A percentile compares a stretch with the other conserved stretches of the same genome.
Conservation (phyloP, 2,113 vertebrate genomes). For the Lamprologus lemairii region DNA sequence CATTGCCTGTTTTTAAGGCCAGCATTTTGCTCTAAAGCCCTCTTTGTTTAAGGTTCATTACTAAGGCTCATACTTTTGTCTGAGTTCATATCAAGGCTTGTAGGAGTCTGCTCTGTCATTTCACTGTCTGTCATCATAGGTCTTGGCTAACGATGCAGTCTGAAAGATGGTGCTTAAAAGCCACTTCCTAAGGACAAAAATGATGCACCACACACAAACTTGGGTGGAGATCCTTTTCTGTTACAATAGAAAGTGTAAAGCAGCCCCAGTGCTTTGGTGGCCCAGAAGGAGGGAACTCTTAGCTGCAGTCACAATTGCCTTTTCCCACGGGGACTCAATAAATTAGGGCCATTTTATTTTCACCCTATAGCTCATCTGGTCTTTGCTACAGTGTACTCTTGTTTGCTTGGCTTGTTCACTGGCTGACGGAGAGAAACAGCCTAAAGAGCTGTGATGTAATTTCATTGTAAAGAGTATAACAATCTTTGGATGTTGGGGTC, state of each 20-base stretch:
- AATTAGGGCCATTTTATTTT: neutral
- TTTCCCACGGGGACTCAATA: constrained; percentile 10
- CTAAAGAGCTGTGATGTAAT: neutral
- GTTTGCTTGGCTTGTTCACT: neutral
- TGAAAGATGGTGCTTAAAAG: neutral
- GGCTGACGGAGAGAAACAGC: neutral
- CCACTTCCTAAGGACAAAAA: neutral
- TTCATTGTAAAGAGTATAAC: neutral
- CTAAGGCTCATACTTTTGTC: neutral
- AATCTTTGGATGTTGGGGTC: neutral
- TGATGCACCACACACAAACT: neutral
- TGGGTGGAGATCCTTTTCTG: neutral
- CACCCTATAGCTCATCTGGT: neutral
- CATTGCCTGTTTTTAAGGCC: neutral
- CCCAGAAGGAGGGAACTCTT: neutral
- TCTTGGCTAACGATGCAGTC: neutral
- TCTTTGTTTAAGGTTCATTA: neutral
- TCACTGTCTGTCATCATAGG: neutral
- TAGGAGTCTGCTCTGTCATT: neutral
- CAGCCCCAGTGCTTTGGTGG: neutral
- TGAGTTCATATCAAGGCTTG: neutral
- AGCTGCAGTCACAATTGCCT: neutral
- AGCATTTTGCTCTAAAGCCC: neutral
- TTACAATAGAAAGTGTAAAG: neutral
- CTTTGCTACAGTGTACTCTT: neutral